These are phyloP conservation scores for Aphelinus atriplicis DNA, from an alignment of 1,140 invertebrate species.

Conservation along the genomic window DNA sequence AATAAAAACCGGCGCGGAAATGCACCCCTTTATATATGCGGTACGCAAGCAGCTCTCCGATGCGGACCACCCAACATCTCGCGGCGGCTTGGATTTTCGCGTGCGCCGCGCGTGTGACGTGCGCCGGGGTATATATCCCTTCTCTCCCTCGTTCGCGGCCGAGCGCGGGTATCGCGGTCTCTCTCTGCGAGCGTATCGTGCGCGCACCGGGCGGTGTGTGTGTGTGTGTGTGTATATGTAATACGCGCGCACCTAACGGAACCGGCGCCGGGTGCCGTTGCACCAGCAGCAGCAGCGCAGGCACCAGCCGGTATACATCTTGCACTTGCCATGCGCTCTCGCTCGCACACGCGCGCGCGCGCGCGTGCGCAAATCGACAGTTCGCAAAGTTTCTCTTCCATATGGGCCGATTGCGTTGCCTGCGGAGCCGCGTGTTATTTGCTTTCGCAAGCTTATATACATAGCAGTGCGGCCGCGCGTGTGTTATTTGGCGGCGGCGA, in stretches of 20 bases:
- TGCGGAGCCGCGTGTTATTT: too few relatives aligned
- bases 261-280: conserved; percentile 24
- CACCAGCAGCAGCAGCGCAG: conserved; percentile 5
- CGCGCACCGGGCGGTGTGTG: not conserved
- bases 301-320: not conserved
- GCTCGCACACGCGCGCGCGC: not conserved
- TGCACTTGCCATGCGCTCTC: conserved; percentile 19
- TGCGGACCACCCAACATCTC: too few relatives aligned
- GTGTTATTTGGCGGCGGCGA: too few relatives aligned
- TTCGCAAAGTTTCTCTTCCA: too few relatives aligned
- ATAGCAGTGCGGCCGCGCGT: too few relatives aligned
- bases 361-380: too few relatives aligned
- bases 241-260: conserved; percentile 26
- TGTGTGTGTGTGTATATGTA: not conserved
- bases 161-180: not conserved
- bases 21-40: too few relatives aligned
- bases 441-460: too few relatives aligned
- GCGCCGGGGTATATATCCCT: not conserved
- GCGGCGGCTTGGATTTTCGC: too few relatives aligned
- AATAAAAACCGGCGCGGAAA: too few relatives aligned
- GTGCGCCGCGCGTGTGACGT: not conserved
- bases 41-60: too few relatives aligned
- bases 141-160: not conserved
- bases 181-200: not conserved
- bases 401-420: too few relatives aligned